A percentile compares a stretch with the other conserved stretches of the same genome.
Conservation (phyloP, 2,113 vertebrate genomes). For the rat (Rattus norvegicus) region DNA sequence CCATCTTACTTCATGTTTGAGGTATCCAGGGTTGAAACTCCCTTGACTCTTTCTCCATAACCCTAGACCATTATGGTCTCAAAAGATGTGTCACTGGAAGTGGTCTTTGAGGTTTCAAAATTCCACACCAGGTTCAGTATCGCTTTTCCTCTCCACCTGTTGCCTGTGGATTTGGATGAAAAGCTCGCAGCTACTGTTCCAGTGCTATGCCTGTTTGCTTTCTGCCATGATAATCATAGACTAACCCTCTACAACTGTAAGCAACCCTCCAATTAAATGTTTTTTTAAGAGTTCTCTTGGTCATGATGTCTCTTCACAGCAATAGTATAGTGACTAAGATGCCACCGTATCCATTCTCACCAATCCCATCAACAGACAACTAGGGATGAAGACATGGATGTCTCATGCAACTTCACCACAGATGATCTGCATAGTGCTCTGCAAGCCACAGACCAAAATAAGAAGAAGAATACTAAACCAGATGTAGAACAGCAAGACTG, state of each 20-base stretch:
- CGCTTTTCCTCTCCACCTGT: not conserved
- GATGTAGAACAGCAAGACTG: not conserved
- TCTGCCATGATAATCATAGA: not conserved
- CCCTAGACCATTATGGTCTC: too few relatives aligned
- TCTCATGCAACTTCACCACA: not conserved
- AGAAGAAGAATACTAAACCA: not conserved
- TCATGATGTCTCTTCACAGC: not conserved
- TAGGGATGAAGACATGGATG: too few relatives aligned
- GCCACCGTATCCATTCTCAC: not conserved
- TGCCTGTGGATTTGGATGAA: not conserved
- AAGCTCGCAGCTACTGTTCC: not conserved
- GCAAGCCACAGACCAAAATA: not conserved
- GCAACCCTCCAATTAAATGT: not conserved
- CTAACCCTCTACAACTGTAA: not conserved
- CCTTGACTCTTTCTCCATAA: too few relatives aligned
- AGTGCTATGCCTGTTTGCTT: not conserved
- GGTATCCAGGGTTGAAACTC: too few relatives aligned
- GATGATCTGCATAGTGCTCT: not conserved
- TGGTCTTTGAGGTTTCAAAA: not conserved
- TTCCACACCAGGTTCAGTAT: not conserved
- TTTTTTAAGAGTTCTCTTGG: not conserved
- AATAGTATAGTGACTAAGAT: not conserved
- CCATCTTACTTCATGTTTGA: too few relatives aligned
- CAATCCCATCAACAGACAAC: not conserved
- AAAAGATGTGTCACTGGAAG: not conserved